Evolutionary conservation across 2,888 invertebrate species (phyloP), one percentile per base, ranked within the genome.

Genomic region (Xestia ashworthii): DNA sequence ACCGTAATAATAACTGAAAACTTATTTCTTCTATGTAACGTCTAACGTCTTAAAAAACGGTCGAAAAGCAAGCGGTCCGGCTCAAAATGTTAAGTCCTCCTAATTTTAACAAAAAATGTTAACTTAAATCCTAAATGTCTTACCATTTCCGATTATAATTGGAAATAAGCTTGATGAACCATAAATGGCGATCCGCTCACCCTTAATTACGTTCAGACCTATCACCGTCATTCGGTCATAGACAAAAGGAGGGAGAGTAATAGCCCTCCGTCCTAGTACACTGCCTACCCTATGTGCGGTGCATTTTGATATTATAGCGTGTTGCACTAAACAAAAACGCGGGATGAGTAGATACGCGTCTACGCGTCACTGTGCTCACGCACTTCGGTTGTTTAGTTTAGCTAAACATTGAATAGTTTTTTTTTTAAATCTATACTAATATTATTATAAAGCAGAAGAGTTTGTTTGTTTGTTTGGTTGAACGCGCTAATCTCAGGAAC

Each of bases 161-260:
- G 62, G 25, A 80, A 80, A 67, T 75, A 75, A 44, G 58, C 50
- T 65, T 53, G 65, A 62, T 76, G 74, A 58, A 72, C 80, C 41
- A 71, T 68, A 68, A 76, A 73, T 74, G 46, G 62, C 60, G 48
- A 76, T 55, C 67, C 22, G 82, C 76, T 76, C 32, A 67, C 70
- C 71, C 67, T 77, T 71, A 77, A 77, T 83, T 76, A 76, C 81
- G 69, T 71, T 70, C 66, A 70, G 53, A 67, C 60, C 64, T 72
- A 69, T 69, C 75, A 55, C 66, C 32, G 55, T 32, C 55, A 44
- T 65, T 65, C 9, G 69, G 53, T 25, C 38, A 58, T 81, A 80
- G 81, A 81, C 76, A 81, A 80, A 50, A 55, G 58, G n/a, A 76
- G 76, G 80, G 80, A 69, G 80, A 65, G 38, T 76, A 69, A 69